Evolutionary conservation across 2,888 invertebrate genomes (phyloP).

Genomic region (Trachelus stipa): DNA sequence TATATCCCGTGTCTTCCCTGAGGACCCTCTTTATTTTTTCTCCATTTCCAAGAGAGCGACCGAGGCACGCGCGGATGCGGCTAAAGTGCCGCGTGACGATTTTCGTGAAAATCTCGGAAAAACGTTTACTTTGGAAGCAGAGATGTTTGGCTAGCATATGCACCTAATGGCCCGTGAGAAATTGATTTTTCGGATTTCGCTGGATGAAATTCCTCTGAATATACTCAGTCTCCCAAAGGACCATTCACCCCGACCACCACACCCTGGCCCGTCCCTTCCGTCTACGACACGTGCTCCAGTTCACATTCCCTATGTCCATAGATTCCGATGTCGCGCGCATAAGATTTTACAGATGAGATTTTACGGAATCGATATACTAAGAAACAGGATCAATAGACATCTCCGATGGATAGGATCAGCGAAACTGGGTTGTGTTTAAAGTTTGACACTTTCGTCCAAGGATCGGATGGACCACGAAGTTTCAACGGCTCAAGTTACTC

Average conservation of each 20-base stretch:
- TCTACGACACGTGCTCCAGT: not conserved
- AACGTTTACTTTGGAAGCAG: constrained; percentile 28
- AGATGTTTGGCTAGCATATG: constrained; percentile 55
- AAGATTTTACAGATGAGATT: not conserved
- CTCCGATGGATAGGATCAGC: not conserved
- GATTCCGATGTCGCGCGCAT: not conserved
- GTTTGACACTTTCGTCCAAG: not conserved
- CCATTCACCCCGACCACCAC: not conserved
- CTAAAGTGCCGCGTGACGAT: not conserved
- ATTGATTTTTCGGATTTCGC: constrained; percentile 57
- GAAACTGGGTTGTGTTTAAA: not conserved
- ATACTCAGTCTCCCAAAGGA: not conserved
- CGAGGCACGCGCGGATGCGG: not conserved
- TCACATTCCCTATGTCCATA: not conserved
- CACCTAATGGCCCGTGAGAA: constrained; percentile 57
- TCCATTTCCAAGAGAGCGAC: not conserved
- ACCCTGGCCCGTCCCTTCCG: not conserved
- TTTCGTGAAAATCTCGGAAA: not conserved
- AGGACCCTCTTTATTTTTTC: not conserved
- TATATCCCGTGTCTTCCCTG: not conserved
- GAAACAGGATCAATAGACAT: not conserved
- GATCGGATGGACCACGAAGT: not conserved
- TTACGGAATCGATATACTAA: not conserved
- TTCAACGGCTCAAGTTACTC: not conserved
- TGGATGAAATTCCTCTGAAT: not conserved